phyloP scores from a whole-genome alignment of 2,113 vertebrate genomes.

The Salvelinus sp. region DNA sequence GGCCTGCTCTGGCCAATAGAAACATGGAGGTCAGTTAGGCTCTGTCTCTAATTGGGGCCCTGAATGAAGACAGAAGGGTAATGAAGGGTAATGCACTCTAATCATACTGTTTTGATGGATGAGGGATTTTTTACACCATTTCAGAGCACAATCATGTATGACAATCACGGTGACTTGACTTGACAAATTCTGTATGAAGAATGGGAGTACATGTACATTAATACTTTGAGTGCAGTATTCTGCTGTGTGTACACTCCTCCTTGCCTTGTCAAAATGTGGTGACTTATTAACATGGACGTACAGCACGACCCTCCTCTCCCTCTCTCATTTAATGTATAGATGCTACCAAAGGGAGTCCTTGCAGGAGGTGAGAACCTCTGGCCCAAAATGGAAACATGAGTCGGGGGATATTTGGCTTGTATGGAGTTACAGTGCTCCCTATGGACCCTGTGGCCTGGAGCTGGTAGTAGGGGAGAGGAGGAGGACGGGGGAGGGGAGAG shows the following conservation, averaged over 20 bases:
- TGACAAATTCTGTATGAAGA: no score
- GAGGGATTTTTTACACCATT: no score
- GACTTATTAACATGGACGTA: not conserved
- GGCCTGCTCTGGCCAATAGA: not conserved
- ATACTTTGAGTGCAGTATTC: not conserved
- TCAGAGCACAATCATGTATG: not conserved
- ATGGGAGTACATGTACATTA: no score
- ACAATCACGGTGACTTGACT: no score
- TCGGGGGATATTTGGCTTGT: conserved; percentile 5
- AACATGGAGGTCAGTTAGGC: not conserved
- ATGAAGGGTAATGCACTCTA: not conserved
- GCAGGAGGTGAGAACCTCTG: not conserved
- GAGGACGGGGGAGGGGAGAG: no score
- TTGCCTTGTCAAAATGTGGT: not conserved
- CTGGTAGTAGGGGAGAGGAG: not conserved
- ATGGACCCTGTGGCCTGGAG: conserved; percentile 7
- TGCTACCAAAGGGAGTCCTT: no score
- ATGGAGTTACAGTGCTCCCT: conserved; percentile 13
- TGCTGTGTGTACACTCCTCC: no score
- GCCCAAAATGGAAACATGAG: conserved; percentile 16
- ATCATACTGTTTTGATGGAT: no score
- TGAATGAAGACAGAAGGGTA: not conserved
- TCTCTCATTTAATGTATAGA: not conserved
- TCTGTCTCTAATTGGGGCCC: not conserved
- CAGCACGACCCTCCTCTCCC: not conserved